phyloP scores from a whole-genome alignment of 2,797 vertebrate genomes.

The Pelobates cultripes region DNA sequence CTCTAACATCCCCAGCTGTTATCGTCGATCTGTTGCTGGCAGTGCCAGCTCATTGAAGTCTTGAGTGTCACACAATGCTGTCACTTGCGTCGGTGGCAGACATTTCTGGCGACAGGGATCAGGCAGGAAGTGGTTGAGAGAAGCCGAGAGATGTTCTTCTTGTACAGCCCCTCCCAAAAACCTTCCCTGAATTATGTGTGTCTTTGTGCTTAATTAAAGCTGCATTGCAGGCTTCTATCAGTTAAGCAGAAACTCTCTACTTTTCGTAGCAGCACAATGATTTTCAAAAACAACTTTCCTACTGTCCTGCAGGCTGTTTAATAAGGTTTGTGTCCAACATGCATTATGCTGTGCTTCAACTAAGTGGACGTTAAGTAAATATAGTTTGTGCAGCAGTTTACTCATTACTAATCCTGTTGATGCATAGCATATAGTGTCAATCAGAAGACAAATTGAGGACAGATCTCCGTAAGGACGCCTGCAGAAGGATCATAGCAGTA shows the following conservation, averaged over 20 bases:
- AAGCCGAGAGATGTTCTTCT: constrained; percentile 32
- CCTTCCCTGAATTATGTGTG: constrained; percentile 31
- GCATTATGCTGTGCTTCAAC: too few relatives aligned
- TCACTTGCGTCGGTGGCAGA: constrained; percentile 47
- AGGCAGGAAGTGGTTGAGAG: constrained; percentile 40
- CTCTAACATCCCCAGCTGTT: constrained; percentile 36
- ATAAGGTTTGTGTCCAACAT: too few relatives aligned
- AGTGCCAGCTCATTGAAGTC: constrained; percentile 35
- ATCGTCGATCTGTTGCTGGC: constrained; percentile 27
- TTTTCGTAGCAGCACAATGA: neutral
- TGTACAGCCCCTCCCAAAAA: constrained; percentile 32
- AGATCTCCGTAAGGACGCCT: too few relatives aligned
- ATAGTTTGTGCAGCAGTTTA: too few relatives aligned
- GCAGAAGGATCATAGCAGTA: too few relatives aligned
- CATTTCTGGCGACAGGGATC: constrained; percentile 49
- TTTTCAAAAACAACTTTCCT: constrained; percentile 17
- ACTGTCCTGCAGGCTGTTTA: neutral
- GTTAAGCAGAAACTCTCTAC: constrained; percentile 9
- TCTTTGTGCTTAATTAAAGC: constrained; percentile 39
- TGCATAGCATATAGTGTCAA: too few relatives aligned
- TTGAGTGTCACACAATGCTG: constrained; percentile 46
- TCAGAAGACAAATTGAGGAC: too few relatives aligned
- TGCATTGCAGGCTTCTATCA: constrained; percentile 46
- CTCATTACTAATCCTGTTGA: too few relatives aligned
- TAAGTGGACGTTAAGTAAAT: too few relatives aligned